Base-by-base conservation (phyloP, 2,113 vertebrate genomes). In the Polyodon spathula region DNA sequence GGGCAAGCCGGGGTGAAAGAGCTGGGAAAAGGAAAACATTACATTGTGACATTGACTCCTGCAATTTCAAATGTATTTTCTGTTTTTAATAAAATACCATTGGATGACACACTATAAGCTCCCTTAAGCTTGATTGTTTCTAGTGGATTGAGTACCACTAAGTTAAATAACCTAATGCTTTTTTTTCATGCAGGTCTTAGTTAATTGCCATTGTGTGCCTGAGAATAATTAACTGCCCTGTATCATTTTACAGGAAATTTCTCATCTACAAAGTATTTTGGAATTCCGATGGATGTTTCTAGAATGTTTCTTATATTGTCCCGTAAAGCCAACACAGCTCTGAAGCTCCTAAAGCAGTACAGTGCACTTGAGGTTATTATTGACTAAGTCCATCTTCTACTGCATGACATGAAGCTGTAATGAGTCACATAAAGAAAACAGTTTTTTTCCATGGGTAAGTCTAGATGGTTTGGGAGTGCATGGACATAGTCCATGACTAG, bases 121-220 rank as follows among this genome's bases (percentile, higher is more conserved):
- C 7, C 7, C 8, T 53, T 73, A 68, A 73, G 69, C 63, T 64
- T 63, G 73, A 59, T 61, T 5, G 63, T 70, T 72, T 66, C 70
- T 71, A 66, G 58, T 3, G 59, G 68, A 68, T 69, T 69, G 41
- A 65, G 46, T 71, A 71, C 62, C 64, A 54, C 68, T 59, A 63
- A 58, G 63, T 76, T 71, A 56, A 68, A 61, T 61, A 10, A 44
- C 11, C 56, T 67, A 58, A n/a, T n/a, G n/a, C n/a, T n/a, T 71
- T 64, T 60, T 50, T 71, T 42, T 52, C 58, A 60, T 66, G 61
- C 42, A 60, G 54, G 61, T 62, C 54, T 67, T 56, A 66, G 53
- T 62, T 62, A 66, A 66, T 63, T 64, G 61, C 62, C 48, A 64
- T 60, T 43, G 59, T 50, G 11, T 56, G 42, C 52, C 60, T 48